Percentiles rank a stretch among this genome's conserved stretches.
These are phyloP conservation scores for Leptobrachium ailaonicum DNA, from an alignment of 2,113 vertebrate genomes.

Conservation along the genomic window DNA sequence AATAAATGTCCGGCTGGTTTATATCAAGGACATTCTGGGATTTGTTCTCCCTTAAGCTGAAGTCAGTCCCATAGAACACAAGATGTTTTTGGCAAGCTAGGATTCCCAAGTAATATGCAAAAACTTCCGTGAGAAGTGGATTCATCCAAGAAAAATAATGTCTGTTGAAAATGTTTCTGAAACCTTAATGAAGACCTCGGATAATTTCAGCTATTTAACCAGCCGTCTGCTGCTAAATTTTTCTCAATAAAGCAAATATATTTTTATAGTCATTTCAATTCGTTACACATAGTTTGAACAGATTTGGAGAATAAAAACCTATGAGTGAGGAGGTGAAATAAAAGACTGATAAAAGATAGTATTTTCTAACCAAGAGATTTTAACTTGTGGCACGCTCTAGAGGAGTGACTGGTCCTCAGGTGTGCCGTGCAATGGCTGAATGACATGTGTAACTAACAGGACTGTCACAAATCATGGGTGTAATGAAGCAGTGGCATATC, in stretches of 20 bases:
- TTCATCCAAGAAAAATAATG: slow-evolving; percentile 21
- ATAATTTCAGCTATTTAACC: not conserved
- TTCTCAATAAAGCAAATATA: not conserved
- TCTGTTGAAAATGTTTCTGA: not conserved
- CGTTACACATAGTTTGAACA: too few relatives aligned
- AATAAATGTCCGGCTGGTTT: not conserved
- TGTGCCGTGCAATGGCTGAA: too few relatives aligned
- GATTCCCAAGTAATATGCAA: not conserved
- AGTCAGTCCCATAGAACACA: slow-evolving; percentile 6
- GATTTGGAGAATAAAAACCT: too few relatives aligned
- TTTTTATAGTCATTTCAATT: not conserved
- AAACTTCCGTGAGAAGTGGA: slow-evolving; percentile 16
- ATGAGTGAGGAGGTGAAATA: too few relatives aligned
- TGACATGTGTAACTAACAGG: too few relatives aligned
- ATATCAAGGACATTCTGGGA: slow-evolving; percentile 14
- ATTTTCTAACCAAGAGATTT: too few relatives aligned
- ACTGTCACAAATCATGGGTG: too few relatives aligned
- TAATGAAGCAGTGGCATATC: too few relatives aligned
- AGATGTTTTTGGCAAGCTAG: slow-evolving; percentile 12
- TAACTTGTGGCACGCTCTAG: too few relatives aligned
- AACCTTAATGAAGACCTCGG: not conserved
- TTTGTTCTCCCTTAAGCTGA: slow-evolving; percentile 6
- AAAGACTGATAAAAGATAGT: too few relatives aligned
- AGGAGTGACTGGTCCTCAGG: too few relatives aligned
- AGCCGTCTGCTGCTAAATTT: not conserved